Evolutionary conservation across 1,140 invertebrate genomes (phyloP), one percentile per base, ranked within the genome.

Genomic region (Neuroterus valhalla): DNA sequence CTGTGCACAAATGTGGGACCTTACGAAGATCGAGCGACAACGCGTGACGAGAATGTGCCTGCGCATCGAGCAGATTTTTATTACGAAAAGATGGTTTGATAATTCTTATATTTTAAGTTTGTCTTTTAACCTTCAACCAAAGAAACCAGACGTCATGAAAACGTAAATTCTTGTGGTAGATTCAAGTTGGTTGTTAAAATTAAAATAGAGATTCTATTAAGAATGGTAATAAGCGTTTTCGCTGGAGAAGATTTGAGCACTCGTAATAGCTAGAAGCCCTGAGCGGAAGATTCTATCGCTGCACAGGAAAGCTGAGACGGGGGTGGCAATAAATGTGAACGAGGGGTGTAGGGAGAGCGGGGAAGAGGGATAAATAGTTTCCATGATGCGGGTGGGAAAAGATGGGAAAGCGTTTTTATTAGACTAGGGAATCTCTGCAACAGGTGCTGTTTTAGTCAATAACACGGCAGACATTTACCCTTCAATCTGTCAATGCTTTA

Each of bases 191-290:
- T 62, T 62, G n/a, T 62, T 62, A 62, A 62, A 62, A 79, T 79
- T 76, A 81, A 79, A 79, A 81, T 69, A 23, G 26, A 46, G 31
- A 76, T 78, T 74, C 62, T 50, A 74, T 78, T 74, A 76, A 23
- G 46, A 48, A 75, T 8, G 15, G 48, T 50, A 72, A 69, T 76
- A 55, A 78, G 55, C 50, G 46, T 70, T 74, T 66, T 62, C 12
- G 48, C 45, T n/a, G 17, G 17, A 17, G 26, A 26, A 62, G 26
- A 38, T 38, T n/a, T 62, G 19, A n/a, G 23, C 46, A 19, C 2
- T 77, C 44, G 17, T 75, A 71, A 75, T 68, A 67, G 12, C 11
- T 14, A 68, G 23, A 38, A 17, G 45, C 70, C 3, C 0, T 17
- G 17, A 75, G 17, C 23, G 26, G n/a, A 10, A 71, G 43, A 68